Conservation (phyloP, 2,797 vertebrate species). For the Etheostoma perlongum region DNA sequence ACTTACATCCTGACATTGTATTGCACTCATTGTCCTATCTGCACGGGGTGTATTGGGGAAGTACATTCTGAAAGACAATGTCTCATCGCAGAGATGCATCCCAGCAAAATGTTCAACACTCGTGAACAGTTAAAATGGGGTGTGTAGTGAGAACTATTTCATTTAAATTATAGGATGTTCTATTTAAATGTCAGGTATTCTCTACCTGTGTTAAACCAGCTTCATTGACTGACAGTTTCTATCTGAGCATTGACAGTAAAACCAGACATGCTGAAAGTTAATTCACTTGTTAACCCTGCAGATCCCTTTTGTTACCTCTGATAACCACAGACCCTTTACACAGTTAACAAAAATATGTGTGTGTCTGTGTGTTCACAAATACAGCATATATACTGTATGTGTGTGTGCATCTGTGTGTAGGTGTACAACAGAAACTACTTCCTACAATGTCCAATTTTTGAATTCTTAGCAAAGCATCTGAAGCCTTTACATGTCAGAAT, state of each 20-base stretch:
- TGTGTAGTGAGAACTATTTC: constrained; percentile 17
- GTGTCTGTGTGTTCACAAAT: constrained; percentile 7
- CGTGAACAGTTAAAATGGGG: constrained; percentile 23
- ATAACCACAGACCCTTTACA: constrained; percentile 48
- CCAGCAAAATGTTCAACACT: constrained; percentile 39
- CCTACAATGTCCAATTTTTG: constrained; percentile 30
- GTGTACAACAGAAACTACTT: constrained; percentile 25
- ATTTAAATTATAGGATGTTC: constrained; percentile 2
- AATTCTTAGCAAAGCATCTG: constrained; percentile 20
- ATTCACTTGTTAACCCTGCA: constrained; percentile 63
- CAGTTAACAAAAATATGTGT: constrained; percentile 23
- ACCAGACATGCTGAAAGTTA: constrained; percentile 68
- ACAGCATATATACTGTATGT: neutral
- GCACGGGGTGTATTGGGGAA: constrained; percentile 45
- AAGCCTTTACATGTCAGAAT: constrained; percentile 45
- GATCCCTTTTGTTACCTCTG: constrained; percentile 57
- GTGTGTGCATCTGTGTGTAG: constrained; percentile 14
- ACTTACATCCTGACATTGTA: constrained; percentile 72
- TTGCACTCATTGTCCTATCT: constrained; percentile 53
- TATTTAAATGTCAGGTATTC: constrained; percentile 27
- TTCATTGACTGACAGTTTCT: constrained; percentile 30
- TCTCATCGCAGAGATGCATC: constrained; percentile 50
- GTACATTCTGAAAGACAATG: constrained; percentile 41
- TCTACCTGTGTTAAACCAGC: constrained; percentile 39
- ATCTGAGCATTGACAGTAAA: constrained; percentile 57